Conservation (phyloP, 1,140 invertebrate genomes). For the Eurosta solidaginis region DNA sequence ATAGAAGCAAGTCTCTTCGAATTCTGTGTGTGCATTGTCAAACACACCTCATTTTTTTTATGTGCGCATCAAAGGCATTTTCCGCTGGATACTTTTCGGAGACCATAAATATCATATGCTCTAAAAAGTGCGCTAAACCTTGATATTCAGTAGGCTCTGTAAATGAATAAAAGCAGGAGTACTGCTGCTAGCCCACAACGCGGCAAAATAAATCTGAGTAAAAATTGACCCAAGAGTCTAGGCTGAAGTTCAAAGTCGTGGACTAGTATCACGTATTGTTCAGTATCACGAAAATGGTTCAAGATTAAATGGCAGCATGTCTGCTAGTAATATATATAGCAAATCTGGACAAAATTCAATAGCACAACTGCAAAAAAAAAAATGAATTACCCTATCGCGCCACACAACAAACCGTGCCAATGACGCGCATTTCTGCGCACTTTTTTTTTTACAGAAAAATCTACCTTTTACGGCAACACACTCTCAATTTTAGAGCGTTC, state of each 20-base stretch:
- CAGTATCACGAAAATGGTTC: conserved; percentile 56
- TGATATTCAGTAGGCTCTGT: conserved; percentile 75
- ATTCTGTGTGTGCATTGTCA: conserved; percentile 81
- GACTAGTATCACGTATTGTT: conserved; percentile 58
- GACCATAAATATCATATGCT: conserved; percentile 96
- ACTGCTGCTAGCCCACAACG: conserved; percentile 39
- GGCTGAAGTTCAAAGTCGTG: conserved; percentile 61
- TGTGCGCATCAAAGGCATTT: conserved; percentile 83
- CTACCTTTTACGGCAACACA: conserved; percentile 44
- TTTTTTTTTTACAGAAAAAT: conserved; percentile 35
- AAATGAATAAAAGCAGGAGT: conserved; percentile 58
- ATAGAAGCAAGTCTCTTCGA: conserved; percentile 87
- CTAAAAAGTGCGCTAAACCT: conserved; percentile 91
- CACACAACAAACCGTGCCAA: conserved; percentile 48
- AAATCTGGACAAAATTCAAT: conserved; percentile 55
- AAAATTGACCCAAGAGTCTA: conserved; percentile 55
- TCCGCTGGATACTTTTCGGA: conserved; percentile 84
- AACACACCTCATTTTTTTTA: conserved; percentile 80
- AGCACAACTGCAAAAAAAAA: conserved; percentile 49
- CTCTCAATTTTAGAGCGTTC: conserved; percentile 50
- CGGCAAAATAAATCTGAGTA: conserved; percentile 42
- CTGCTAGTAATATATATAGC: conserved; percentile 49
- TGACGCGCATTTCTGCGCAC: conserved; percentile 59
- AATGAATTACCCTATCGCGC: conserved; percentile 48
- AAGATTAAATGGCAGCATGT: conserved; percentile 49